Evolutionary conservation across 2,113 vertebrate species (phyloP).

Genomic region (Alces alces): DNA sequence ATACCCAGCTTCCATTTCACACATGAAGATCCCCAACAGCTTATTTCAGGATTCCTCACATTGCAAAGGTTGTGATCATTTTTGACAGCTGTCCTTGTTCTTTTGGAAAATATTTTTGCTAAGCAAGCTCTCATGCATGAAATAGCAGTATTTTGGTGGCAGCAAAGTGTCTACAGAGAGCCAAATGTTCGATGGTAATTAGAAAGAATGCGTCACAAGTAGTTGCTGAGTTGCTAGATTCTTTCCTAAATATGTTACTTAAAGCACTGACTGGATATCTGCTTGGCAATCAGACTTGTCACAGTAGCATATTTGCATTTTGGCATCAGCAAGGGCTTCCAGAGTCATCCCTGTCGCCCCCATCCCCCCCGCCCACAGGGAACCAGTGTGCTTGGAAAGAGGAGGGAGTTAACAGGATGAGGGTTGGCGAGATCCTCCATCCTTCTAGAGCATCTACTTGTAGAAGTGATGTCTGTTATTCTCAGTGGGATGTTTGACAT

Average conservation of each 20-base stretch:
- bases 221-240: neutral
- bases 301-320: neutral
- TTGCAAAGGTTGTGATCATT: neutral
- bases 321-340: neutral
- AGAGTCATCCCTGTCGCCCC: neutral
- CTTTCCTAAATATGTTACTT: constrained; percentile 41
- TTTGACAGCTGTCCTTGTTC: constrained; percentile 60
- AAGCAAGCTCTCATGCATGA: constrained; percentile 23
- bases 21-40: neutral
- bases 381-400: neutral
- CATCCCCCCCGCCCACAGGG: neutral
- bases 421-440: neutral
- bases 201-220: neutral
- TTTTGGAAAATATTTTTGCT: constrained; percentile 67
- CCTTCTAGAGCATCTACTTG: neutral
- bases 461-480: neutral
- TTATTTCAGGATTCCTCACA: constrained; percentile 25
- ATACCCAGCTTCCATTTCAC: neutral
- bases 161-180: neutral
- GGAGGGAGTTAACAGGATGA: neutral
- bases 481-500: neutral
- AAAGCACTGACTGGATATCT: neutral
- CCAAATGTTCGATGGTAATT: constrained; percentile 47
- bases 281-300: neutral
- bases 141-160: constrained; percentile 11